phyloP scores from a whole-genome alignment of 2,888 invertebrate species.

The Conomelus anceps region DNA sequence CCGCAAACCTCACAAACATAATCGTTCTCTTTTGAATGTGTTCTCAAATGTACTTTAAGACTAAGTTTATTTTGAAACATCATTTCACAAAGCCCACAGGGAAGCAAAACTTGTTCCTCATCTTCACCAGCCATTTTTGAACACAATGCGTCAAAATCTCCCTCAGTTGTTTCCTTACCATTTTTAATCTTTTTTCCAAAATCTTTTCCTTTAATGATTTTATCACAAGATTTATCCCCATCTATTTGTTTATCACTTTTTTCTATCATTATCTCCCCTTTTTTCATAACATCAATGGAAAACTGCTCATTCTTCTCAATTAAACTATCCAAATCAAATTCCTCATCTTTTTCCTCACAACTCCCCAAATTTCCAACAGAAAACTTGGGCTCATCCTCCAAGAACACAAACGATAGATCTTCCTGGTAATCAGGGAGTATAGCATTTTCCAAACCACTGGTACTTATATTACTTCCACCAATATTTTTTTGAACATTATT shows the following conservation, averaged over 20 bases:
- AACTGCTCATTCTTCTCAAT: neutral
- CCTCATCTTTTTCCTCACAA: neutral
- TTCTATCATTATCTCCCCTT: neutral
- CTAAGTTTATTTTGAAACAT: neutral
- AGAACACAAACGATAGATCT: neutral
- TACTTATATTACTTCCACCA: neutral
- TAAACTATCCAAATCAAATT: neutral
- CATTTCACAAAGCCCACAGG: neutral
- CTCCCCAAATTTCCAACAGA: neutral
- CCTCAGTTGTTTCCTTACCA: neutral
- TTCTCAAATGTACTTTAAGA: neutral
- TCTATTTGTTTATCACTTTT: neutral
- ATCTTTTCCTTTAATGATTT: neutral
- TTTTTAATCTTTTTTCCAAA: neutral
- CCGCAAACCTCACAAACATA: neutral
- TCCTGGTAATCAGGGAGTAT: neutral
- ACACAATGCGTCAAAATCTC: neutral
- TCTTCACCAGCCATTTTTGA: neutral
- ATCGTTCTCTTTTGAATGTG: neutral
- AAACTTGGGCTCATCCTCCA: neutral
- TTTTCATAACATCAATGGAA: neutral
- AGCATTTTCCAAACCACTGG: neutral
- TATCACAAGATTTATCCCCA: neutral
- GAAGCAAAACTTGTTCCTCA: neutral
- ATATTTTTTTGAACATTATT: neutral